Evolutionary conservation across 2,113 vertebrate species (phyloP), one percentile per base, ranked within the genome.

Genomic region (Cyprinodon variegatus): DNA sequence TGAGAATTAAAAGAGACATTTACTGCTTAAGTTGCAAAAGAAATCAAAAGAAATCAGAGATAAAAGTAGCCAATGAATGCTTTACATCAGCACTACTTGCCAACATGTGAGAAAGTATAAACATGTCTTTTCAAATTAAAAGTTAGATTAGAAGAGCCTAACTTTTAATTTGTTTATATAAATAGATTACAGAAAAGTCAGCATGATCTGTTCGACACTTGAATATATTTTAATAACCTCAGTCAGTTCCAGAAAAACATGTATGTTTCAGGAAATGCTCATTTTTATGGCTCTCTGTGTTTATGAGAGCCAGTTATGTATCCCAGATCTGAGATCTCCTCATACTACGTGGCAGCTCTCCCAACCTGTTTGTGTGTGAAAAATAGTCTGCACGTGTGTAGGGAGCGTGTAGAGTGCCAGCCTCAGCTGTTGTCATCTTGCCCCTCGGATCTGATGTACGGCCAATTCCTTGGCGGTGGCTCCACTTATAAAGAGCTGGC

Each of bases 391-490:
- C 65, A 41, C 37, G 13, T 66, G 57, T 74, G 70, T 61, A 70
- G 53, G 43, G 1, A 61, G 70, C 50, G 39, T 68, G 70, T 50
- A 75, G 72, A 79, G 69, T 75, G 82, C 88, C 75, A 74, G 72
- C 70, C 77, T 82, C 43, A 11, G 60, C 74, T 87, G 79, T 86
- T 84, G 87, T 85, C 70, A 41, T 83, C 82, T 68, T 81, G 83
- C 85, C 81, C 83, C 81, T 84, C 71, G 79, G 83, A 87, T 91
- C 83, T 83, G 81, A 90, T 82, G 80, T 66, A 38, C 70, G 78
- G 84, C 88, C 92, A 91, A 88, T 88, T 85, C 88, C 66, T 75
- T 74, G 76, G 82, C 65, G 17, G 86, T 79, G 65, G 73, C 73
- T 85, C 70, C 82, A 80, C 81, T 86, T 84, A 82, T 90, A 85